phyloP scores from a whole-genome alignment of 2,113 vertebrate genomes.

The Mungos mungo region DNA sequence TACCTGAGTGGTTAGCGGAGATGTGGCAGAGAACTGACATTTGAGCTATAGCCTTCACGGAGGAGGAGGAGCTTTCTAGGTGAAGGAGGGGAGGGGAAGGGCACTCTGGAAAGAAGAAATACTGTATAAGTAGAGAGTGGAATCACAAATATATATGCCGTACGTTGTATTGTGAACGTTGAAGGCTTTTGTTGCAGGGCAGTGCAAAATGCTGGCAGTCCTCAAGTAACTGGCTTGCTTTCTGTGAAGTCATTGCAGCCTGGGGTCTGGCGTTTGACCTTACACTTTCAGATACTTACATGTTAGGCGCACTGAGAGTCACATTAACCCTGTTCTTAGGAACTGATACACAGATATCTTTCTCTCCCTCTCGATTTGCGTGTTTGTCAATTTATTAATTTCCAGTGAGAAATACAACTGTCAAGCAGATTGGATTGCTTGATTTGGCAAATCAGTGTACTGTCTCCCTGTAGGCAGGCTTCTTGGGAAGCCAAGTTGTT shows the following conservation, averaged over 20 bases:
- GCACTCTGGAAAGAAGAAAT: conserved; percentile 9
- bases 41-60: conserved; percentile 20
- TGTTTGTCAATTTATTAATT: conserved; percentile 44
- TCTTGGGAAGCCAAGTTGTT: conserved; percentile 38
- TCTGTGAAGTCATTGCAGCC: neutral
- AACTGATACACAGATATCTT: neutral
- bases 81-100: neutral
- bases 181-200: conserved; percentile 20
- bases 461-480: conserved; percentile 14
- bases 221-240: neutral
- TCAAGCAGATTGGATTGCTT: conserved; percentile 42
- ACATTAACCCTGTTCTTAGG: neutral
- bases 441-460: conserved; percentile 38
- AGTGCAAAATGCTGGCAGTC: neutral
- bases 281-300: conserved; percentile 5
- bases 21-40: conserved; percentile 26
- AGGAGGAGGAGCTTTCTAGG: neutral
- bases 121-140: neutral
- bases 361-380: neutral
- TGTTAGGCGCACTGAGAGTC: neutral
- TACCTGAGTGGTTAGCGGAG: conserved; percentile 38
- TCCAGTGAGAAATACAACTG: conserved; percentile 46
- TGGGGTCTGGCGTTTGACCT: conserved; percentile 23
- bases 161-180: conserved; percentile 6
- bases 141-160: neutral